These are phyloP conservation scores for Orthonyx spaldingii DNA, from an alignment of 2,113 vertebrate species.

Conservation along the genomic window DNA sequence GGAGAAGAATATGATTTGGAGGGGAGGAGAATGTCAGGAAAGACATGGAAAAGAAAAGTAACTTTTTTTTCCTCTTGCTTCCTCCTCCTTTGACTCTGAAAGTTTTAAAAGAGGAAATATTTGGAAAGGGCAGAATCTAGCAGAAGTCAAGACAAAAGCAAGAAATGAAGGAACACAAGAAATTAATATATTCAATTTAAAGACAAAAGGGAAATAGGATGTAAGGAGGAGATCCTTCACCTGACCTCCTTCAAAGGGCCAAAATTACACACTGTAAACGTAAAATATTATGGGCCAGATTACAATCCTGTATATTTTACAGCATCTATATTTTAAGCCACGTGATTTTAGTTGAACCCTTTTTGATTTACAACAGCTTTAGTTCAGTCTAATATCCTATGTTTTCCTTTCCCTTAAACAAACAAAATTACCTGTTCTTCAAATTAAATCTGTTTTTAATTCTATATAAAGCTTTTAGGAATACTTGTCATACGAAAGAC, in stretches of 20 bases:
- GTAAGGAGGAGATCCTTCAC: neutral
- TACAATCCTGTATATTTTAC: neutral
- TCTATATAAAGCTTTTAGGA: neutral
- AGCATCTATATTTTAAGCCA: neutral
- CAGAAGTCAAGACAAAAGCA: neutral
- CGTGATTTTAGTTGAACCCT: neutral
- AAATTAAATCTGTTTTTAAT: slow-evolving; percentile 63
- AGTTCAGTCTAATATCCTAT: neutral
- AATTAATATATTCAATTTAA: neutral
- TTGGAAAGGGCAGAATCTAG: neutral
- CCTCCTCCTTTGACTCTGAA: neutral
- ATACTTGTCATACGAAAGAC: slow-evolving; percentile 8
- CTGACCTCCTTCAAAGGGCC: neutral
- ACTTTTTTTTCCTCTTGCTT: neutral
- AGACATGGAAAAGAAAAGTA: neutral
- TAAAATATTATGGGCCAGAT: neutral
- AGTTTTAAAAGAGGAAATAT: neutral
- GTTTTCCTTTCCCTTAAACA: slow-evolving; percentile 40
- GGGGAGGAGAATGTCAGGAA: neutral
- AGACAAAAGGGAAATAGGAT: neutral
- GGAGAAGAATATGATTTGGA: neutral
- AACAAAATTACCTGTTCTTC: slow-evolving; percentile 60
- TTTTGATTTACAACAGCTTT: slow-evolving; percentile 30
- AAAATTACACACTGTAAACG: neutral
- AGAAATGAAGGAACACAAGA: neutral